A percentile compares a stretch with the other conserved stretches of the same genome.
phyloP scores from a whole-genome alignment of 2,797 vertebrate species.

The Delichon dasypus region DNA sequence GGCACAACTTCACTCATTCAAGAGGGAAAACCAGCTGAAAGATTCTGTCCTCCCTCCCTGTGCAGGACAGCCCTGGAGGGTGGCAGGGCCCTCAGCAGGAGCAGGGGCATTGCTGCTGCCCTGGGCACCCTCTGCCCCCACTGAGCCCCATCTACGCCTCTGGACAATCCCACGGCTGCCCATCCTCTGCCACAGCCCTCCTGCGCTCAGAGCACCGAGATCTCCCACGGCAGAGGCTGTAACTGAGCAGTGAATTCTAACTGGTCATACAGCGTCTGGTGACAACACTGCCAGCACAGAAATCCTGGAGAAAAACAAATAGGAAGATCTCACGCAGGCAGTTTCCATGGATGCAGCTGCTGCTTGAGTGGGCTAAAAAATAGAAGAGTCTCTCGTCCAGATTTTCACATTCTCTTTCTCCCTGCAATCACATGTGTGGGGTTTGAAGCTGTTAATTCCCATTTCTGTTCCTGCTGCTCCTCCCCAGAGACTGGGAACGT shows the following conservation, averaged over 20 bases:
- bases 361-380: neutral
- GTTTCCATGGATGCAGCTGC: slow-evolving; percentile 16
- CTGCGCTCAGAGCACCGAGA: fast-evolving
- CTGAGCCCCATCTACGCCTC: neutral
- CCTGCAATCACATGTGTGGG: fast-evolving
- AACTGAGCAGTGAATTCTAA: neutral
- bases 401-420: neutral
- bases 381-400: neutral
- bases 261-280: neutral
- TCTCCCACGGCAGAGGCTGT: fast-evolving
- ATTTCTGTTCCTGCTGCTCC: neutral
- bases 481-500: neutral
- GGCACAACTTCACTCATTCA: neutral
- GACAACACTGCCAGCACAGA: neutral
- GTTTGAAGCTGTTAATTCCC: neutral
- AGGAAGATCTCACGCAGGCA: neutral
- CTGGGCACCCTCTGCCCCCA: neutral
- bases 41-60: neutral
- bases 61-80: neutral
- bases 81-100: neutral
- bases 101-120: neutral
- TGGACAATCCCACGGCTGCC: fast-evolving
- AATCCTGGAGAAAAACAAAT: neutral
- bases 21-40: neutral
- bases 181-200: neutral